Base-by-base conservation (phyloP, 1,140 invertebrate species). In the Drosophila suzukii region DNA sequence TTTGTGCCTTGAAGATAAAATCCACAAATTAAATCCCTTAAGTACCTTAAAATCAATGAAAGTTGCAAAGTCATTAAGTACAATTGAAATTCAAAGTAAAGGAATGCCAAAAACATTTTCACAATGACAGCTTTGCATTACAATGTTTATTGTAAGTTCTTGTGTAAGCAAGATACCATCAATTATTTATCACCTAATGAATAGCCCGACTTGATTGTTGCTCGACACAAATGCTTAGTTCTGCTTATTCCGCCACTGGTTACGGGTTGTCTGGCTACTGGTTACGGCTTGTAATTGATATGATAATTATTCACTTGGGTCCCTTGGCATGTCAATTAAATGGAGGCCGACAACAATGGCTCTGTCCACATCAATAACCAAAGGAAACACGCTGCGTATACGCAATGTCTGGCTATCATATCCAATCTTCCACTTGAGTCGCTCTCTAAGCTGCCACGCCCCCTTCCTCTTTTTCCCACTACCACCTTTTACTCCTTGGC, bases 281-380 rank as follows among this genome's bases (percentile, higher is more conserved):
- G 36, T 41, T 50, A 54, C 53, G 10, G 36, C 34, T 36, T 62
- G 76, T 83, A 83, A 86, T 78, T 88, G 79, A 86, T 86, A 83
- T 80, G 60, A 79, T 83, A 88, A 86, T 89, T 86, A 88, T 78
- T 77, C 78, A 79, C 75, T 80, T 46, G 58, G 66, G 68, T 41
- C 65, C 57, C 46, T 47, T 51, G 66, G 24, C 62, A 55, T 65
- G 79, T 53, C 75, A 86, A 82, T 81, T 85, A 81, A 73, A 54
- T 51, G 59, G 30, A 11, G 34, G 30, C 44, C 43, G 38, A n/a
- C 60, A 53, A 62, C 59, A 43, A 56, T 30, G 49, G 44, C 44
- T 38, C 43, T 56, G 47, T 12, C 11, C 43, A 53, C 54, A 56
- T 56, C n/a, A 57, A 32, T 59, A 41, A 20, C 15, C 43, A 50